phyloP scores from a whole-genome alignment of 2,113 vertebrate genomes.

The Poicephalus gulielmi region DNA sequence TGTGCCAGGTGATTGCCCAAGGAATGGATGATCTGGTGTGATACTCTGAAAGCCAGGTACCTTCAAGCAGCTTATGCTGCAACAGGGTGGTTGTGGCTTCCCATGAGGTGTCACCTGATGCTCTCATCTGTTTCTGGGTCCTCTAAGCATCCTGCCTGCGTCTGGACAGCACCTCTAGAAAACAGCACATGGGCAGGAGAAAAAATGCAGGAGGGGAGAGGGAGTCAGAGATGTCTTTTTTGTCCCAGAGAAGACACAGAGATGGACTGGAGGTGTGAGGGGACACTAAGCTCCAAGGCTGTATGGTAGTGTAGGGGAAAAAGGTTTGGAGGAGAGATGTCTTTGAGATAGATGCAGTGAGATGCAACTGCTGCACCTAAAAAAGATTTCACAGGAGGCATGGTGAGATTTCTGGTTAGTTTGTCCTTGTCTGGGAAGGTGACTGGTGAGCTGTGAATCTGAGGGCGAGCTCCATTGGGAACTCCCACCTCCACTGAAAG shows the following conservation, averaged over 20 bases:
- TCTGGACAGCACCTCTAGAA: neutral
- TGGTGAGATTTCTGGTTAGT: neutral
- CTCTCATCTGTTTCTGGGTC: neutral
- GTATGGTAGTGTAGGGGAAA: too few species aligned
- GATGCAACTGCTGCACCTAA: neutral
- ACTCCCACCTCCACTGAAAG: neutral
- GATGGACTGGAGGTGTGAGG: neutral
- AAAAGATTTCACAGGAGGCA: neutral
- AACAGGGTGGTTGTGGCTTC: accelerated
- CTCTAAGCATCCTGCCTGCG: neutral
- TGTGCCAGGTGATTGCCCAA: neutral
- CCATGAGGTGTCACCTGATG: accelerated
- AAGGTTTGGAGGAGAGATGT: neutral
- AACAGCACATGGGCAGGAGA: neutral
- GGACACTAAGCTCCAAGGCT: neutral
- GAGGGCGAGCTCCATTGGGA: neutral
- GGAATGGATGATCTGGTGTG: neutral
- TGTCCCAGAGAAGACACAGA: neutral
- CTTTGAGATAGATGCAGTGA: neutral
- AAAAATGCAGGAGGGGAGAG: neutral
- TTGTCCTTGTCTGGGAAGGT: neutral
- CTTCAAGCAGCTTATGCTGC: neutral
- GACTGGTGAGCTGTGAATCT: neutral
- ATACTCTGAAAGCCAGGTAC: neutral
- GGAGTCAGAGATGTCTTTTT: neutral